phyloP scores from a whole-genome alignment of 2,888 invertebrate genomes.

The Sphaerolaimus hirsutus region DNA sequence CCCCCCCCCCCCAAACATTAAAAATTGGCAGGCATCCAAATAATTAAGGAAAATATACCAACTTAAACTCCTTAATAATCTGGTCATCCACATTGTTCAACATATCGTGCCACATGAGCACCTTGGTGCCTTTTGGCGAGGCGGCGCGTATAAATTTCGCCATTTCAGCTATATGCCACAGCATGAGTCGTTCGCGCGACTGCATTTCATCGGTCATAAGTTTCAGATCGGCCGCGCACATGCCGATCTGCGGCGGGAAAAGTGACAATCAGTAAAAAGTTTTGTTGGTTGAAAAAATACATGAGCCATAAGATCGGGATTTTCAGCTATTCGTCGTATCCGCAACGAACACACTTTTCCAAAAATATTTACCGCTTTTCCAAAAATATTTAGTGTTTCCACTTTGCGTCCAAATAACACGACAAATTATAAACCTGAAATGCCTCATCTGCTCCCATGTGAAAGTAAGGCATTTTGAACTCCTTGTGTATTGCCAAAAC shows the following conservation, averaged over 20 bases:
- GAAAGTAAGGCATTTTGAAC: conserved; percentile 36
- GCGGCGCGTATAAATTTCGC: conserved; percentile 13
- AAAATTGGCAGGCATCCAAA: too few relatives aligned
- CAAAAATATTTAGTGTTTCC: too few relatives aligned
- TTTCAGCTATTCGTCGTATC: too few relatives aligned
- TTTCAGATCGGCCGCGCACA: conserved; percentile 14
- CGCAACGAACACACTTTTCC: too few relatives aligned
- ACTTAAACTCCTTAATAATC: conserved; percentile 10
- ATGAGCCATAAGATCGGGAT: too few relatives aligned
- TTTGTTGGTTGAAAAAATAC: too few relatives aligned
- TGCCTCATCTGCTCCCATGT: conserved; percentile 34
- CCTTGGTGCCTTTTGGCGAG: conserved; percentile 3
- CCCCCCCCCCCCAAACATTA: too few relatives aligned
- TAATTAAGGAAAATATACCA: too few relatives aligned
- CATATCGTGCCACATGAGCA: conserved; percentile 26
- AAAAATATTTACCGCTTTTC: too few relatives aligned
- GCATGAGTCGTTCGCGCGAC: conserved; percentile 12
- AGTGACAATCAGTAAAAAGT: too few relatives aligned
- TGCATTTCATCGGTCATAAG: conserved; percentile 12
- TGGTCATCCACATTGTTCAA: conserved; percentile 10
- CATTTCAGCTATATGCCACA: conserved; percentile 17
- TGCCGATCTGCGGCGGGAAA: conserved; percentile 19
- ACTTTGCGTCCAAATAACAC: too few relatives aligned
- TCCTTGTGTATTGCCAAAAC: conserved; percentile 27
- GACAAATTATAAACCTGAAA: conserved; percentile 13